Percentiles rank a stretch among this genome's conserved stretches.
These are phyloP conservation scores for Eretmochelys imbricata DNA, from an alignment of 2,113 vertebrate species.

Conservation along the genomic window DNA sequence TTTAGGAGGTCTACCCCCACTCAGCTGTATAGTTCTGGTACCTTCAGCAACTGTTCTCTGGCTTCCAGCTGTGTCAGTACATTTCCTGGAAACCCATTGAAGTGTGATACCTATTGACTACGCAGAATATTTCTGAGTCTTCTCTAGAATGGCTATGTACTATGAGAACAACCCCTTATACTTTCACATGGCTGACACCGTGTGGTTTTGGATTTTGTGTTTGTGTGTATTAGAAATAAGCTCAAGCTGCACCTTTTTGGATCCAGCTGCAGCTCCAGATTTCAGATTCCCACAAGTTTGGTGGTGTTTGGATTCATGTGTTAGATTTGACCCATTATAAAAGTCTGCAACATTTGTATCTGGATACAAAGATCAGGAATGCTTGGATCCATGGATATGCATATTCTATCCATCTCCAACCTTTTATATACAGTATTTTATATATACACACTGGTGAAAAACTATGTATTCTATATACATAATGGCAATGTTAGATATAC, in stretches of 20 bases:
- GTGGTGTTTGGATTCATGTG: neutral
- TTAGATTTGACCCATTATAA: neutral
- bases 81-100: conserved; percentile 3
- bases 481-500: neutral
- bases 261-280: neutral
- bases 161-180: neutral
- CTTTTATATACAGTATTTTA: neutral
- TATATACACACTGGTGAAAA: neutral
- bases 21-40: neutral
- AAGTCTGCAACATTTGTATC: neutral
- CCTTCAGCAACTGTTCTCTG: neutral
- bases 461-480: neutral
- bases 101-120: neutral
- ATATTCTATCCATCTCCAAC: neutral
- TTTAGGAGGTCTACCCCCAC: neutral
- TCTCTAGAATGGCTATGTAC: neutral
- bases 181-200: neutral
- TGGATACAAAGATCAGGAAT: neutral
- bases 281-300: neutral
- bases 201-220: neutral
- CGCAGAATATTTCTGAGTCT: neutral
- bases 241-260: neutral
- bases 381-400: neutral
- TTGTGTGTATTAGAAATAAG: neutral
- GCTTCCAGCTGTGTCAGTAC: neutral